Conservation (phyloP, 2,797 vertebrate species). For the Molossus alvarezi region DNA sequence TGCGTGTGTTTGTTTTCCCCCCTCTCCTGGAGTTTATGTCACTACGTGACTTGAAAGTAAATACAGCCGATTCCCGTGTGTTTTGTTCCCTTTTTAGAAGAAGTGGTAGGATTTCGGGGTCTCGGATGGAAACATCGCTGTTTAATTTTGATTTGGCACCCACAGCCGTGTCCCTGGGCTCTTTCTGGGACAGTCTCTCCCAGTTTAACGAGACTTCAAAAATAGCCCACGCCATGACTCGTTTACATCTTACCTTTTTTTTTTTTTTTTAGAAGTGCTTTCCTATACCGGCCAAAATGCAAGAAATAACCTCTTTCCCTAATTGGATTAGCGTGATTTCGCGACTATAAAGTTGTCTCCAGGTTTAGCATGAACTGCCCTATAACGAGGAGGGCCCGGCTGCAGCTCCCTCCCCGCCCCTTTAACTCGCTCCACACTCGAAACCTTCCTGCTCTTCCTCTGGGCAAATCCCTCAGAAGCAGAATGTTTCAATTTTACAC, state of each 20-base stretch:
- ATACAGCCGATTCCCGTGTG: background rate
- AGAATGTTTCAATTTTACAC: constrained; percentile 92
- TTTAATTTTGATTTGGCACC: constrained; percentile 1
- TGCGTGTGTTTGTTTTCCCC: background rate
- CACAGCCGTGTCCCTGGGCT: background rate
- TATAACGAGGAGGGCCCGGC: constrained; percentile 95
- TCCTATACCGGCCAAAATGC: constrained; percentile 72
- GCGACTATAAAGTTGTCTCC: constrained; percentile 96
- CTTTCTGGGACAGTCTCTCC: background rate
- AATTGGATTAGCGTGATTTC: constrained; percentile 89
- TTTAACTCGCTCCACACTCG: constrained; percentile 89
- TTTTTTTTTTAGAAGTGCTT: constrained; percentile 73
- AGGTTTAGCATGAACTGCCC: constrained; percentile 93
- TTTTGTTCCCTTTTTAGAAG: constrained; percentile 28
- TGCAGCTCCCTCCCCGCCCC: constrained; percentile 79
- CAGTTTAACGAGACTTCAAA: constrained; percentile 65
- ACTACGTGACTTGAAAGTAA: background rate
- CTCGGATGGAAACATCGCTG: background rate
- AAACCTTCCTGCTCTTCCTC: constrained; percentile 89
- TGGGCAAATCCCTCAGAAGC: constrained; percentile 91
- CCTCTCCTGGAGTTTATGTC: background rate
- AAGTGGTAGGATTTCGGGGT: background rate
- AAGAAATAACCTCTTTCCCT: constrained; percentile 80
- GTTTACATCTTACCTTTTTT: constrained; percentile 46
- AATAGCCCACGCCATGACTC: background rate